Conservation (phyloP, 2,888 invertebrate genomes). For the Ferdinandea cuprea region DNA sequence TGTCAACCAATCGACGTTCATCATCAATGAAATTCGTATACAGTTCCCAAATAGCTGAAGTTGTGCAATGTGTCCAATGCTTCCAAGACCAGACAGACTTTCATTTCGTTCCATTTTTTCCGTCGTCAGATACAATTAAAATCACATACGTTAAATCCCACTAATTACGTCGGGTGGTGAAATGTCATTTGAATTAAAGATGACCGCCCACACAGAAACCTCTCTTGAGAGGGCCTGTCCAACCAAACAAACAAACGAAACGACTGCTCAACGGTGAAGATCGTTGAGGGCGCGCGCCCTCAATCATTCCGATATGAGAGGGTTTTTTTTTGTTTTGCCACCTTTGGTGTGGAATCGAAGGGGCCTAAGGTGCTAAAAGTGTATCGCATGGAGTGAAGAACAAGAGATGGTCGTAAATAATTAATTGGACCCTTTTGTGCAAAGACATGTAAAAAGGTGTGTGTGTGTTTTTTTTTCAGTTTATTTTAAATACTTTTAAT, state of each 20-base stretch:
- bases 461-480: not conserved
- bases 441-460: conserved; percentile 38
- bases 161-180: conserved; percentile 71
- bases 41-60: not conserved
- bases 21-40: conserved; percentile 50
- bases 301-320: conserved; percentile 51
- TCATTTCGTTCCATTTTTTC: not conserved
- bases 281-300: conserved; percentile 22
- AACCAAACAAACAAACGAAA: not conserved
- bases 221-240: too few species aligned
- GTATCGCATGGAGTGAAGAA: conserved; percentile 37
- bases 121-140: conserved; percentile 64
- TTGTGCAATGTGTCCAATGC: conserved; percentile 44
- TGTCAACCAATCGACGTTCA: conserved; percentile 65
- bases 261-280: not conserved
- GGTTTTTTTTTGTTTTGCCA: conserved; percentile 51
- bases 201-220: conserved; percentile 66
- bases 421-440: conserved; percentile 63
- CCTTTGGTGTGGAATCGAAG: conserved; percentile 9
- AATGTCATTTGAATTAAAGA: conserved; percentile 73
- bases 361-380: conserved; percentile 27
- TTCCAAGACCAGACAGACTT: conserved; percentile 4
- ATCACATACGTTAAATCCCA: conserved; percentile 54
- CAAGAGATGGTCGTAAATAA: conserved; percentile 48
- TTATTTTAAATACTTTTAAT: conserved; percentile 28